These are phyloP conservation scores for Pristionchus mayeri DNA, from an alignment of 2,888 invertebrate genomes.

Conservation along the genomic window DNA sequence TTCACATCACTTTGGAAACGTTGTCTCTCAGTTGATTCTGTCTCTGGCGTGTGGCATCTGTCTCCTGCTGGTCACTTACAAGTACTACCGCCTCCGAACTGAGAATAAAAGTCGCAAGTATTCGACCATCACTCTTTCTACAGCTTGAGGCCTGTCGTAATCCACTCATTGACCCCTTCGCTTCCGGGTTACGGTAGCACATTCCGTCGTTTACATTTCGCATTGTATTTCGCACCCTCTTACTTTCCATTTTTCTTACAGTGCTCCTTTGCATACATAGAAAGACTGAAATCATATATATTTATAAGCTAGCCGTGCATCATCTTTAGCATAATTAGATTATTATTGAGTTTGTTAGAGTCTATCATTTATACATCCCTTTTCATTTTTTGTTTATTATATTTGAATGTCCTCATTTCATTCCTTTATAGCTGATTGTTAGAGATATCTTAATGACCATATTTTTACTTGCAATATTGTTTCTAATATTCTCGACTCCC, in stretches of 20 bases:
- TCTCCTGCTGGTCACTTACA: constrained; percentile 29
- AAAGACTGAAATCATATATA: neutral
- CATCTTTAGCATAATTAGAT: neutral
- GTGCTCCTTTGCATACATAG: neutral
- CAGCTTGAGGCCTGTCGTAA: neutral
- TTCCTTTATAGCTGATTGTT: neutral
- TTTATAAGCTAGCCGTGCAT: constrained; percentile 11
- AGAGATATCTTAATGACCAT: neutral
- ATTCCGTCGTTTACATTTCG: neutral
- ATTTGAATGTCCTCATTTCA: neutral
- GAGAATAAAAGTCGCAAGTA: constrained; percentile 26
- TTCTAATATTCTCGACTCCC: neutral
- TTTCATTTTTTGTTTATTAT: neutral
- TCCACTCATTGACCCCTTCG: neutral
- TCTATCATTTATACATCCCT: neutral
- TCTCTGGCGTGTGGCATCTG: neutral
- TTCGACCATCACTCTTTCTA: neutral
- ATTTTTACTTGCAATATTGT: neutral
- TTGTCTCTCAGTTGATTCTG: neutral
- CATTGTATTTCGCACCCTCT: neutral
- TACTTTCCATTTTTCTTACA: neutral
- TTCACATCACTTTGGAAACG: too few relatives aligned
- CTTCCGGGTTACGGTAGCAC: constrained; percentile 2
- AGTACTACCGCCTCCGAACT: constrained; percentile 47
- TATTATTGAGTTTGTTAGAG: neutral